phyloP scores from a whole-genome alignment of 2,797 vertebrate genomes.

The Hoplostethus mediterraneus region DNA sequence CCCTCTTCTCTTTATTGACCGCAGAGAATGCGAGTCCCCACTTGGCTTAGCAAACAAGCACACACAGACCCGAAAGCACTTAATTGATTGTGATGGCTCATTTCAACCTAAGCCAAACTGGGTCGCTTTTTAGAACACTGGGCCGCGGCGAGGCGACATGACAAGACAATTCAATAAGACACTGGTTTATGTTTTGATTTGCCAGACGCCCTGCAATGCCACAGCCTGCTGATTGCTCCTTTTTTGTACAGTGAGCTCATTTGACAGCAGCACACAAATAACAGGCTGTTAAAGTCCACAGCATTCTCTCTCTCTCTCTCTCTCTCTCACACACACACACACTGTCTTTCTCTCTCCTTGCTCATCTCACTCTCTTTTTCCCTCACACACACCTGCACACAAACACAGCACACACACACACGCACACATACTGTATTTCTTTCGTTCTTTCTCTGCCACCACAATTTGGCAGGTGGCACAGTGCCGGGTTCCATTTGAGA shows the following conservation, averaged over 20 bases:
- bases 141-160: slow-evolving; percentile 5
- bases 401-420: not conserved
- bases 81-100: slow-evolving; percentile 71
- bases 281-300: slow-evolving; percentile 53
- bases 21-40: slow-evolving; percentile 8
- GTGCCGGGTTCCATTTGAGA: slow-evolving; percentile 62
- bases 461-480: slow-evolving; percentile 75
- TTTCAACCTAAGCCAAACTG: slow-evolving; percentile 39
- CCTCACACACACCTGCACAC: slow-evolving; percentile 22
- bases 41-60: slow-evolving; percentile 44
- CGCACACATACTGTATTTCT: slow-evolving; percentile 50
- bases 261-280: slow-evolving; percentile 59
- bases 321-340: slow-evolving; percentile 15
- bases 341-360: slow-evolving; percentile 27
- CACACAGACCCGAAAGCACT: slow-evolving; percentile 33
- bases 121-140: slow-evolving; percentile 48
- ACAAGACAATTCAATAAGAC: slow-evolving; percentile 56
- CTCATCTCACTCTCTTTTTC: not conserved
- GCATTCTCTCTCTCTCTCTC: slow-evolving; percentile 30
- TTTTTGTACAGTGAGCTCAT: slow-evolving; percentile 44
- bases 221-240: slow-evolving; percentile 41
- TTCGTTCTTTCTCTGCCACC: slow-evolving; percentile 41
- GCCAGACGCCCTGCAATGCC: slow-evolving; percentile 15
- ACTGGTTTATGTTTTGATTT: slow-evolving; percentile 48
- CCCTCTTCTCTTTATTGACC: slow-evolving; percentile 46